Conservation (phyloP, 2,113 vertebrate species). For the Rattus norvegicus region DNA sequence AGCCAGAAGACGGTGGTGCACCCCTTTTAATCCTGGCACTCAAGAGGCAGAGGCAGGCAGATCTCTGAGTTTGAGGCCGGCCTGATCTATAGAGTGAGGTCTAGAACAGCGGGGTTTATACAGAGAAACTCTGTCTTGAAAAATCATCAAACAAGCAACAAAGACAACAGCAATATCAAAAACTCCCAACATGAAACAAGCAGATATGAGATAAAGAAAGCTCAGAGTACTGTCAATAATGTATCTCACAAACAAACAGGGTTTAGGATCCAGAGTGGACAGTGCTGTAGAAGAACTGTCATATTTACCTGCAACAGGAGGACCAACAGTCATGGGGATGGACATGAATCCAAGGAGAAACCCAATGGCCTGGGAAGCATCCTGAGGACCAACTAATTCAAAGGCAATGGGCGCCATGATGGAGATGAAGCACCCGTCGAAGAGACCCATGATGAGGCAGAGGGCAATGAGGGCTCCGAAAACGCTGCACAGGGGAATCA, state of each 20-base stretch:
- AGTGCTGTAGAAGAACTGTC: background rate
- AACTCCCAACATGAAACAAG: background rate
- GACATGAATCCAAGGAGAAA: constrained; percentile 98
- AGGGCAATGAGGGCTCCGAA: constrained; percentile 95
- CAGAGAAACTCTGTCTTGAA: background rate
- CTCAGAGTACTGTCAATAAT: background rate
- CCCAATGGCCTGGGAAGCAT: constrained; percentile 98
- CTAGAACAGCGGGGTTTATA: background rate
- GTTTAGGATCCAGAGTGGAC: background rate
- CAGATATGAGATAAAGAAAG: background rate
- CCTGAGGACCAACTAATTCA: constrained; percentile 93
- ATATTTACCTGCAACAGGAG: constrained; percentile 95
- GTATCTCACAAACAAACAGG: background rate
- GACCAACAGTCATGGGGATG: constrained; percentile 96
- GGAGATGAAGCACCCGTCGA: constrained; percentile 98
- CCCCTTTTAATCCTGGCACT: background rate
- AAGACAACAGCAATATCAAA: background rate
- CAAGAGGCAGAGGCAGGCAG: background rate
- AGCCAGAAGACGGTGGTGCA: background rate
- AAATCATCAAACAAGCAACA: background rate
- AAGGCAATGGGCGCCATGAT: constrained; percentile 99
- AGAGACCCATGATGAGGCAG: constrained; percentile 97
- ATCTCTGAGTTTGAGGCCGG: background rate
- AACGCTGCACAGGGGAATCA: constrained; percentile 93
- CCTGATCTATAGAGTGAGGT: background rate